These are phyloP conservation scores for Drusus annulatus DNA, from an alignment of 1,140 invertebrate genomes.

Conservation along the genomic window DNA sequence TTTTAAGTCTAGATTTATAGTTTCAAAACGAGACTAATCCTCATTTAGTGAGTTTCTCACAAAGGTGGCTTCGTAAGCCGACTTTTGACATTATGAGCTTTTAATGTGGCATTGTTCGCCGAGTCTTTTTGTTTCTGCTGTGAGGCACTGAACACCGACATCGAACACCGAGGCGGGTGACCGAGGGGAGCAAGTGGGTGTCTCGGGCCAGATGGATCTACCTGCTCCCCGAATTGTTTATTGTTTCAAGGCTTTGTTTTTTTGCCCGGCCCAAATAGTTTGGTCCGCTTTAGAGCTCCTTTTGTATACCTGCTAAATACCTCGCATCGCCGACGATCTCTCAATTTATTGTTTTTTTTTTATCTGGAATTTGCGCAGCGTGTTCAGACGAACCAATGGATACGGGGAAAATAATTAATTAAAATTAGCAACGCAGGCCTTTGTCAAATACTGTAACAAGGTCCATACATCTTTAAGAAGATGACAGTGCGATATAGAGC, in stretches of 20 bases:
- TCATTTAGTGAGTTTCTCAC: slow-evolving; percentile 3
- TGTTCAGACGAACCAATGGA: slow-evolving; percentile 18
- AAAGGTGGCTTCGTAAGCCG: slow-evolving; percentile 14
- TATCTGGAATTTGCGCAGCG: slow-evolving; percentile 23
- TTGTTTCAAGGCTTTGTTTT: slow-evolving; percentile 49
- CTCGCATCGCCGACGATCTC: slow-evolving; percentile 36
- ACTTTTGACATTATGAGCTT: slow-evolving; percentile 44
- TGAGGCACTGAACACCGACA: neutral
- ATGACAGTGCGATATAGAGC: neutral
- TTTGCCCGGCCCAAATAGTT: slow-evolving; percentile 36
- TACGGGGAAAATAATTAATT: slow-evolving; percentile 24
- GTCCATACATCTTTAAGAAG: no score
- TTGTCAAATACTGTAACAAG: slow-evolving; percentile 26
- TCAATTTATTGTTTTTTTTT: slow-evolving; percentile 48
- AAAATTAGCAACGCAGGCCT: slow-evolving; percentile 6
- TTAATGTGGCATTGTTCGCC: slow-evolving; percentile 33
- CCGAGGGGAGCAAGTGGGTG: neutral
- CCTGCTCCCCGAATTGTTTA: slow-evolving; percentile 47
- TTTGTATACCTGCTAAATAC: slow-evolving; percentile 51
- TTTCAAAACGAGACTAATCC: slow-evolving; percentile 9
- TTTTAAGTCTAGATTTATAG: neutral
- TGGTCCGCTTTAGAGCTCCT: slow-evolving; percentile 26
- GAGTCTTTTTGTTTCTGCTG: slow-evolving; percentile 31
- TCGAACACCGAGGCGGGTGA: no score
- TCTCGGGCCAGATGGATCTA: slow-evolving; percentile 35